phyloP scores from a whole-genome alignment of 2,113 vertebrate genomes.

The Sinocyclocheilus anophthalmus region DNA sequence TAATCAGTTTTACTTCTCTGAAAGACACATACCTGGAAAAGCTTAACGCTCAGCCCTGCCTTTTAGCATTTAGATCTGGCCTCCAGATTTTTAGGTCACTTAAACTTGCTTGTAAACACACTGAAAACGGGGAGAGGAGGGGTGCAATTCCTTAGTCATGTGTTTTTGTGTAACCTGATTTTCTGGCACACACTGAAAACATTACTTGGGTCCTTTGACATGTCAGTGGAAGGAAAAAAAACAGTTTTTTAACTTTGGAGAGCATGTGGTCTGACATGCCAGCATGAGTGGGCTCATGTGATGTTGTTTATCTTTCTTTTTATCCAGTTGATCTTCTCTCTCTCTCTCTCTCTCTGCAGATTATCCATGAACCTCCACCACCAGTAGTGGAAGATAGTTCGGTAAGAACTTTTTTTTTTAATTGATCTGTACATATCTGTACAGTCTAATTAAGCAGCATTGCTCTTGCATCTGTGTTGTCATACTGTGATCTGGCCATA shows the following conservation, averaged over 20 bases:
- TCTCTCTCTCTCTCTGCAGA: slow-evolving; percentile 60
- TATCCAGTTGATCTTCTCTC: neutral
- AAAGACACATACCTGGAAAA: neutral
- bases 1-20: neutral
- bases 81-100: slow-evolving; percentile 72
- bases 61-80: slow-evolving; percentile 64
- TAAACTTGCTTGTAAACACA: slow-evolving; percentile 57
- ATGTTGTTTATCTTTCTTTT: slow-evolving; percentile 36
- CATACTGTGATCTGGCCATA: neutral
- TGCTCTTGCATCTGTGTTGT: neutral
- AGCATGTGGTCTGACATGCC: slow-evolving; percentile 38
- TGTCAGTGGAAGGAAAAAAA: slow-evolving; percentile 47
- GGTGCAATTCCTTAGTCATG: slow-evolving; percentile 61
- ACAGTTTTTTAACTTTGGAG: slow-evolving; percentile 26
- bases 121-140: slow-evolving; percentile 33
- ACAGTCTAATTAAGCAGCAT: neutral
- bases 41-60: neutral
- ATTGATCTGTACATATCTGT: neutral
- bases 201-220: slow-evolving; percentile 48
- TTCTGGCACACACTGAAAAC: slow-evolving; percentile 54
- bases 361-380: slow-evolving; percentile 79
- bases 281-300: slow-evolving; percentile 9
- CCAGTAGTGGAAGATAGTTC: slow-evolving; percentile 74
- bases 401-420: slow-evolving; percentile 62
- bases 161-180: slow-evolving; percentile 63